Evolutionary conservation across 2,888 invertebrate genomes (phyloP), one percentile per base, ranked within the genome.

Genomic region (Drosophila quasianomalipes): DNA sequence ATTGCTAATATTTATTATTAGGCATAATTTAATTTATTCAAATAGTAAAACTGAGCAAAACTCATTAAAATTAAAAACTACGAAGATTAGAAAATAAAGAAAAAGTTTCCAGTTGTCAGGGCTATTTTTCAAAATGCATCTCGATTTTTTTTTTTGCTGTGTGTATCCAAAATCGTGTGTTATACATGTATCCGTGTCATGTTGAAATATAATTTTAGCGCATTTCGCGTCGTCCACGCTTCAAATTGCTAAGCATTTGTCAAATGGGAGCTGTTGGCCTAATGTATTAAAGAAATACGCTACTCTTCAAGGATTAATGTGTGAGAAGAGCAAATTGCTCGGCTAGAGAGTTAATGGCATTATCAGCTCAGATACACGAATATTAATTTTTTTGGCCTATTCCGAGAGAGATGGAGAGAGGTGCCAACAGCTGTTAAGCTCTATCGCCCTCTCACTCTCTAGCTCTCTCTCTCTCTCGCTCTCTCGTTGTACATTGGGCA

Each of bases 181-280:
- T 22, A 16, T 6, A 22, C 28, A 37, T 54, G 44, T 5, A 61
- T 61, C 57, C 37, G 33, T 74, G 63, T 54, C 67, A 70, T 82
- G 78, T 79, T 73, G 70, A 63, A 82, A 78, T 74, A 82, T 80
- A 55, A 78, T 78, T 78, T 78, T 70, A 74, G 69, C 83, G 67
- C 57, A 19, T 37, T 55, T 55, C 26, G 19, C 54, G 26, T 55
- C 19, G 12, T 26, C 35, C 35, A 26, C 35, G 55, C 68, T 68
- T 44, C 28, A 76, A 73, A 76, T 77, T 71, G 84, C 72, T 44
- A 62, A 76, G 71, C 70, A 76, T 76, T 78, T 77, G 51, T 73
- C 60, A 75, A 73, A 59, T 12, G n/a, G 30, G 28, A 39, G 62
- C 54, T 52, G 55, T 52, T 54, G 44, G 14, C 39, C 57, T 71